Base-by-base conservation (phyloP, 2,888 invertebrate genomes). In the Blastobasis lacticolella region DNA sequence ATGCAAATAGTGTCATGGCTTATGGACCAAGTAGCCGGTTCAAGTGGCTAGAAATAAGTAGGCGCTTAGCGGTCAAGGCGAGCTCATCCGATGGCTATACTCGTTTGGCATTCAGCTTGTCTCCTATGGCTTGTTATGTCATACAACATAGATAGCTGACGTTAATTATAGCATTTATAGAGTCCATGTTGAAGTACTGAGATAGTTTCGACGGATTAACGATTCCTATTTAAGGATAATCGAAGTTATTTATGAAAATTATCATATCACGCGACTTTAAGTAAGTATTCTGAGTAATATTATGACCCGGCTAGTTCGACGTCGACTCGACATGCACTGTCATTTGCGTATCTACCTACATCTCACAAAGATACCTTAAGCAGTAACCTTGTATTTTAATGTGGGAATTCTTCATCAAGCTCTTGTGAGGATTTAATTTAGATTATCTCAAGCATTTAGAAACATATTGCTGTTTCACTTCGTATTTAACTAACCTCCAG, bases 1-100 rank as follows among this genome's bases (percentile, higher is more conserved):
- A 61, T 69, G 66, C 64, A 69, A 81, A 81, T 74, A 75, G 73
- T 81, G 84, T 81, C 82, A 83, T 64, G 82, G 83, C 66, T 75
- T 58, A 9, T 10, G 38, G 44, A 38, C 36, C 41, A 38, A 23
- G 23, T 45, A 48, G n/a, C 38, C 6, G 23, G 23, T 37, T 6
- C 23, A 9, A 42, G 42, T 46, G 10, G 46, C 37, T 38, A 38
- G 37, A 36, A 41, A 9, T 9, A 23, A 23, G 23, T 23, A 23
- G 23, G 23, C 9, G 37, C 6, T n/a, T 23, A 10, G 38, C 50
- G 84, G 85, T 83, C 88, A 88, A 88, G 87, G 87, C 69, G 58
- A 76, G 61, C 67, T 64, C 81, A 82, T 81, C 80, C 55, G 65
- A 62, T 54, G 67, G 73, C 73, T 62, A 53, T 73, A 73, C 71